Conservation (phyloP, 2,797 vertebrate species). For the Eremophila alpestris region DNA sequence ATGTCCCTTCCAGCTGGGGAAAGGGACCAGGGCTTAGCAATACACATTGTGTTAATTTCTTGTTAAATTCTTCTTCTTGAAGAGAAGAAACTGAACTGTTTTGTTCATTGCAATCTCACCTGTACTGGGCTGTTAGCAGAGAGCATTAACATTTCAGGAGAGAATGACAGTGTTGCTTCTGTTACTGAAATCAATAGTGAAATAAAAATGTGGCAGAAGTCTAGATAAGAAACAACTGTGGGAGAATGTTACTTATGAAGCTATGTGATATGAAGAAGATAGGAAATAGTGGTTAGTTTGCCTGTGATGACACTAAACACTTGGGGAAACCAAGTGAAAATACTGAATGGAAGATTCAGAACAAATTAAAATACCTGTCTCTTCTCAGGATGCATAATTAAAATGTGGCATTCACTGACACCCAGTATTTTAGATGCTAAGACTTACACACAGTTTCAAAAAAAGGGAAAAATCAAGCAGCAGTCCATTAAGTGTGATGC, state of each 20-base stretch:
- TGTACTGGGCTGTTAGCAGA: neutral
- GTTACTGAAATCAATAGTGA: neutral
- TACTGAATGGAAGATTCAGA: neutral
- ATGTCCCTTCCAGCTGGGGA: neutral
- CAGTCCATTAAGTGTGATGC: neutral
- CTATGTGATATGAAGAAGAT: neutral
- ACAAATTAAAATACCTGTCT: neutral
- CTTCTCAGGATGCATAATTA: neutral
- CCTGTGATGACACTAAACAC: neutral
- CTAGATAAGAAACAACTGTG: neutral
- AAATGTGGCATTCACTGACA: neutral
- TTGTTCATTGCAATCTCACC: neutral
- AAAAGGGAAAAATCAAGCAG: neutral
- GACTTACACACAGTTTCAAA: neutral
- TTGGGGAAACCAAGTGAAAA: neutral
- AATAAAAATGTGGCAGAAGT: neutral
- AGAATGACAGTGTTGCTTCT: neutral
- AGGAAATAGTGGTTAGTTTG: neutral
- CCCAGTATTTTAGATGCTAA: neutral
- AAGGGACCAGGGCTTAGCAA: neutral
- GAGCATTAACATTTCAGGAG: neutral
- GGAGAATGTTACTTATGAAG: neutral
- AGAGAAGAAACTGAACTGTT: neutral
- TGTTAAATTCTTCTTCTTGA: neutral
- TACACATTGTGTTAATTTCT: neutral